Evolutionary conservation across 2,888 invertebrate genomes (phyloP), one percentile per base, ranked within the genome.

Genomic region (Prenolepis imparis): DNA sequence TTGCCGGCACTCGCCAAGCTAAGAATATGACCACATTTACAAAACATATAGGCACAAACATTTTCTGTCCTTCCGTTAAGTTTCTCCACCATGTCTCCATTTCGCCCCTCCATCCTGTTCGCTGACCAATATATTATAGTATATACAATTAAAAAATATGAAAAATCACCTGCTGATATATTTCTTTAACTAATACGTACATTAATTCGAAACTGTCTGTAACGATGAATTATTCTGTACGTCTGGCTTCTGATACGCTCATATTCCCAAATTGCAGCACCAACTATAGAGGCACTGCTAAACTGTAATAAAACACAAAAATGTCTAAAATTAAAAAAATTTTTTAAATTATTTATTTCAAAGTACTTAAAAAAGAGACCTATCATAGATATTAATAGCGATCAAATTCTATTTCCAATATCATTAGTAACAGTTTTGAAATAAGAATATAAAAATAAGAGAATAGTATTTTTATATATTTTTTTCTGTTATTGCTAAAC

Each of bases 261-360:
- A 95, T 99, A 98, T 94, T 98, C 98, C 97, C 98, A 98, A 88
- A 99, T 97, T 24, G 97, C 96, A 90, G 97, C 97, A 24, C 97
- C 97, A 39, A 96, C 95, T 92, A 98, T 96, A 93, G 97, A 97
- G 24, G 96, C 96, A 66, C 97, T 95, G 92, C 96, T 96, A 89
- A 97, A 96, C 97, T 97, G 55, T 97, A 52, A 75, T 82, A 64
- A 77, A 66, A 81, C 8, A 81, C 8, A 68, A 84, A 87, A 84
- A 75, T n/a, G 1, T 48, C n/a, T 84, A 81, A 41, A 57, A 55
- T 24, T 75, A 21, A 72, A 72, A 63, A 21, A 36, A 77, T 32
- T 3, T 21, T 41, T 64, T 21, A 21, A 36, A 77, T 32, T 3
- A 28, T 41, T 64, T 21, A 57, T 36, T 64, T 18, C 12, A 24